Conservation (phyloP, 1,140 invertebrate species). For the Brachionus paranguensis region DNA sequence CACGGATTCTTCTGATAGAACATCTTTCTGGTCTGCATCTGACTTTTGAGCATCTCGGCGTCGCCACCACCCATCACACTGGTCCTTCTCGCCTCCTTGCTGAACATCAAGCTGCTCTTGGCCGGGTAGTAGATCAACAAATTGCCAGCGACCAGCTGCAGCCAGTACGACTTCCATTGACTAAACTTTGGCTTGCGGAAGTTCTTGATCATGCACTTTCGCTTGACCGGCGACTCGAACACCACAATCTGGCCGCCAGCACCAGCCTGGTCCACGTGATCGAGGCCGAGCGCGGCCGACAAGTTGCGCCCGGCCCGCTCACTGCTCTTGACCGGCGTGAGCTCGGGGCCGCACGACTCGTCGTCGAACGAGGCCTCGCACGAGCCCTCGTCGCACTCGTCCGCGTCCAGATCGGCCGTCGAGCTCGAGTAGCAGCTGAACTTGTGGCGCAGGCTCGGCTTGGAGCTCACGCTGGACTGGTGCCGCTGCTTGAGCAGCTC, state of each 20-base stretch:
- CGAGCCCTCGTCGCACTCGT: neutral
- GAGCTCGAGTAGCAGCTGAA: conserved; percentile 30
- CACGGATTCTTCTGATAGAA: conserved; percentile 34
- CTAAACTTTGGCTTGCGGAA: conserved; percentile 15
- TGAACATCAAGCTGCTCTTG: neutral
- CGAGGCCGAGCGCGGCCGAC: neutral
- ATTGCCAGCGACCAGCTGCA: conserved; percentile 19
- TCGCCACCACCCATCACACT: neutral
- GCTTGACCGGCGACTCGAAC: neutral
- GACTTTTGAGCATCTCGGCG: neutral
- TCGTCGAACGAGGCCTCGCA: neutral
- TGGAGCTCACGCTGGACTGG: neutral
- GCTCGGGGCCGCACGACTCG: neutral
- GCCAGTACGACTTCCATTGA: conserved; percentile 38
- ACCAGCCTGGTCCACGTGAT: neutral
- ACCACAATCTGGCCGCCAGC: neutral
- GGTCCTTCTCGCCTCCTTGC: neutral
- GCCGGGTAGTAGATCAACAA: conserved; percentile 27
- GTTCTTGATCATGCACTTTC: conserved; percentile 37
- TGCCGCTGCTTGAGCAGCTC: conserved; percentile 10
- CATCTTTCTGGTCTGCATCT: neutral
- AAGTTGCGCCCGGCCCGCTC: neutral
- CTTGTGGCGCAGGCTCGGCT: conserved; percentile 2
- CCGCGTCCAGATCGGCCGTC: neutral
- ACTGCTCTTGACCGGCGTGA: neutral